phyloP scores from a whole-genome alignment of 1,140 invertebrate species.

The Calliphora vicina region DNA sequence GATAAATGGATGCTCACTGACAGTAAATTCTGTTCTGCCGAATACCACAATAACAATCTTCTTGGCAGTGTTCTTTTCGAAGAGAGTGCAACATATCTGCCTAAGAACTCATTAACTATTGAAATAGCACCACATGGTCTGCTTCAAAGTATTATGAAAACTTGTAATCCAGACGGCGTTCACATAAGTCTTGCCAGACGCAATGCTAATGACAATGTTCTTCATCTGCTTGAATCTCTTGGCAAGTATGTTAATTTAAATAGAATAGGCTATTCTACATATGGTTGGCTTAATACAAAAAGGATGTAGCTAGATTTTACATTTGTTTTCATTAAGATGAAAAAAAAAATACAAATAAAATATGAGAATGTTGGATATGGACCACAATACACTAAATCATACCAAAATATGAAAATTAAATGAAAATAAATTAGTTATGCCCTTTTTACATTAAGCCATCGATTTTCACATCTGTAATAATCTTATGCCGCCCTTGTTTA shows the following conservation, averaged over 20 bases:
- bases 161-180: conserved; percentile 68
- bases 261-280: no score
- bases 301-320: no score
- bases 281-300: no score
- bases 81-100: conserved; percentile 79
- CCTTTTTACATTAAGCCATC: no score
- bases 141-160: conserved; percentile 74
- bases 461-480: no score
- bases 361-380: no score
- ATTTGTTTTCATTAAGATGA: no score
- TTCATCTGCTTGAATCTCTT: conserved; percentile 74
- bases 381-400: no score
- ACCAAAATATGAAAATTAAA: no score
- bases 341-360: no score
- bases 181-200: conserved; percentile 83
- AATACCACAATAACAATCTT: conserved; percentile 94
- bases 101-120: conserved; percentile 79
- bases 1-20: conserved; percentile 74
- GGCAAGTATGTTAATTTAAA: conserved; percentile 70
- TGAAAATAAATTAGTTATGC: no score
- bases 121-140: conserved; percentile 87
- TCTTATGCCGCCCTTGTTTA: not conserved
- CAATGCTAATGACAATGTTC: conserved; percentile 74
- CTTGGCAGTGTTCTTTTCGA: conserved; percentile 86
- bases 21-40: conserved; percentile 79